Conservation (phyloP, 2,888 invertebrate species). For the Napeogenes sylphis region DNA sequence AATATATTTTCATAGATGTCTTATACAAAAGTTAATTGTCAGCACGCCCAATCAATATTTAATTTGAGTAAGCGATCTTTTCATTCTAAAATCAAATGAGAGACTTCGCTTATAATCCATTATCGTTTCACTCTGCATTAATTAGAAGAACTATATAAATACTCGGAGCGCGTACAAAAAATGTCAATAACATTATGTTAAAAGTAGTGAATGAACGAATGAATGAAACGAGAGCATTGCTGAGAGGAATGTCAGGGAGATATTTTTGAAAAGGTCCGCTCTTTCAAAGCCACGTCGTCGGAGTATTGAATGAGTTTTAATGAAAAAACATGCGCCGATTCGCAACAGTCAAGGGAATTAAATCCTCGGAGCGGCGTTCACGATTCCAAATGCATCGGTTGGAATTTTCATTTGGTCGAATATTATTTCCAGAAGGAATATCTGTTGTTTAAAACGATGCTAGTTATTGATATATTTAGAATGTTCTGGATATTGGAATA, state of each 20-base stretch:
- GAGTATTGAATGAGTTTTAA: conserved; percentile 78
- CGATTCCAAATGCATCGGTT: conserved; percentile 61
- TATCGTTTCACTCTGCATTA: conserved; percentile 22
- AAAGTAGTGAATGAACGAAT: conserved; percentile 57
- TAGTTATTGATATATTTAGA: conserved; percentile 47
- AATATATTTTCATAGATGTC: no score
- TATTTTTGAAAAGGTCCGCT: conserved; percentile 73
- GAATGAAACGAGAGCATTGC: conserved; percentile 58
- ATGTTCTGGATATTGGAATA: conserved; percentile 34
- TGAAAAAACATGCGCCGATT: conserved; percentile 78
- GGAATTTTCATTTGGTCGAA: conserved; percentile 72
- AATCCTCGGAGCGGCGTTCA: conserved; percentile 54
- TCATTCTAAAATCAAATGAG: neutral
- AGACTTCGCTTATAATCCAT: conserved; percentile 15
- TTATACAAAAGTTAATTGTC: no score
- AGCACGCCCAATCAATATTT: neutral
- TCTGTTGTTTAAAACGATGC: conserved; percentile 55
- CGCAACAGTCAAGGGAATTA: conserved; percentile 77
- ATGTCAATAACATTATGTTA: conserved; percentile 40
- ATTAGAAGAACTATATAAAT: conserved; percentile 14
- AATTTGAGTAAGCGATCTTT: conserved; percentile 1
- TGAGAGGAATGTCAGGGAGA: conserved; percentile 68
- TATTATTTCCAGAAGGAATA: conserved; percentile 64
- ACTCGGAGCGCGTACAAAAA: conserved; percentile 30
- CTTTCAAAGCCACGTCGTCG: conserved; percentile 74